Conservation (phyloP, 2,888 invertebrate species). For the Prenolepis imparis region DNA sequence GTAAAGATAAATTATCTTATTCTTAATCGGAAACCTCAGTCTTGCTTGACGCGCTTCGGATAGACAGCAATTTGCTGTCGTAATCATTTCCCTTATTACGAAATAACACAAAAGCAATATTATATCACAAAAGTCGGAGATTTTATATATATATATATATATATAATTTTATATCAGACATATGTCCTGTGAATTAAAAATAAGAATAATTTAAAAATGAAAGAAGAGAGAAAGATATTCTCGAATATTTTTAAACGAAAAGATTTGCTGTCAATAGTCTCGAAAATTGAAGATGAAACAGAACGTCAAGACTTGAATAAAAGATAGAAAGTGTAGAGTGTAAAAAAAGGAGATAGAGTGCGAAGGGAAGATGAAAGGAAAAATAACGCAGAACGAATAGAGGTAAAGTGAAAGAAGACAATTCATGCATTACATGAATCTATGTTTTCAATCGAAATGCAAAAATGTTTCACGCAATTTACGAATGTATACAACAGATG, state of each 20-base stretch:
- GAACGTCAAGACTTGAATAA: neutral
- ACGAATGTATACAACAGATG: conserved; percentile 45
- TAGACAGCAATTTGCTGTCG: conserved; percentile 15
- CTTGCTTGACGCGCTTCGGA: conserved; percentile 35
- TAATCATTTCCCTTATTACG: conserved; percentile 14
- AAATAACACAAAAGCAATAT: neutral
- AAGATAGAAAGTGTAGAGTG: neutral
- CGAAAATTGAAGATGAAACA: neutral
- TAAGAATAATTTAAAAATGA: neutral
- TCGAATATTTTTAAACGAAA: neutral
- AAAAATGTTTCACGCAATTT: conserved; percentile 32
- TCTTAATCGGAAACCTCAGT: conserved; percentile 37
- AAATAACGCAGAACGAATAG: conserved; percentile 26
- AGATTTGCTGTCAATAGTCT: neutral
- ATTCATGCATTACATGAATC: conserved; percentile 40
- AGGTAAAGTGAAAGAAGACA: conserved; percentile 50
- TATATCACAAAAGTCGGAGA: neutral
- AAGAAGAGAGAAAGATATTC: neutral
- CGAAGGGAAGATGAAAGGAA: conserved; percentile 1
- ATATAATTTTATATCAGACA: neutral
- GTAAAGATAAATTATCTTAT: conserved; percentile 50
- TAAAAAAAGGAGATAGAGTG: neutral
- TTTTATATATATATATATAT: neutral
- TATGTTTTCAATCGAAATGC: conserved; percentile 47
- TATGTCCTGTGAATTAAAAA: neutral